Base-by-base conservation (phyloP, 1,140 invertebrate genomes). In the Anoplophora glabripennis region DNA sequence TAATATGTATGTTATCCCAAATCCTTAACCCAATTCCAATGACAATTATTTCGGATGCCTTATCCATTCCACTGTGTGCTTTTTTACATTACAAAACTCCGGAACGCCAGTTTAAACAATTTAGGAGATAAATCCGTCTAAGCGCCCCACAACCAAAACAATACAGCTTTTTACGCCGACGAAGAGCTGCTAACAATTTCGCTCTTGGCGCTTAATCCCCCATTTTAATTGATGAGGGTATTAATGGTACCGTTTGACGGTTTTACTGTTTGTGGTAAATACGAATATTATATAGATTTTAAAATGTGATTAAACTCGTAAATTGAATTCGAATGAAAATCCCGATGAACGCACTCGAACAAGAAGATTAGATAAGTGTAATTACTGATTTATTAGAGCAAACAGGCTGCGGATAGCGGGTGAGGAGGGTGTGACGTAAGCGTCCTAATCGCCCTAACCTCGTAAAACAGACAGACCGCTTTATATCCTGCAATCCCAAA, bases 331-430 rank as follows among this genome's bases (percentile, higher is more conserved):
- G 61, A 67, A 61, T 59, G 58, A 67, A 65, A 67, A 67, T 63
- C 60, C 63, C 52, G 63, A 67, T 62, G 66, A 63, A 67, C 61
- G 65, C 68, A 69, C 64, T 67, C 56, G 64, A 69, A 69, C 68
- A 70, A 68, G 64, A 70, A 70, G 66, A 70, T 70, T 68, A 70
- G 68, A 70, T 70, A 69, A 69, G 68, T 67, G 57, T 69, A 70
- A 70, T 70, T 70, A 70, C 64, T 70, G 68, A 70, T 70, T 70
- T 70, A 70, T 70, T 70, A 68, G 54, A 61, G 59, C 56, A 52
- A 60, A 51, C 62, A 46, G 52, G 61, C 57, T 44, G 37, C 36
- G 37, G 33, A 44, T n/a, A 41, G 52, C 54, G 47, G 46, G 65
- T 63, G 61, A 64, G 59, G 44, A 69, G 67, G 67, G 67, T 69